These are phyloP conservation scores for Pygmarrhopalites habei DNA, from an alignment of 1,140 invertebrate species.

Conservation along the genomic window DNA sequence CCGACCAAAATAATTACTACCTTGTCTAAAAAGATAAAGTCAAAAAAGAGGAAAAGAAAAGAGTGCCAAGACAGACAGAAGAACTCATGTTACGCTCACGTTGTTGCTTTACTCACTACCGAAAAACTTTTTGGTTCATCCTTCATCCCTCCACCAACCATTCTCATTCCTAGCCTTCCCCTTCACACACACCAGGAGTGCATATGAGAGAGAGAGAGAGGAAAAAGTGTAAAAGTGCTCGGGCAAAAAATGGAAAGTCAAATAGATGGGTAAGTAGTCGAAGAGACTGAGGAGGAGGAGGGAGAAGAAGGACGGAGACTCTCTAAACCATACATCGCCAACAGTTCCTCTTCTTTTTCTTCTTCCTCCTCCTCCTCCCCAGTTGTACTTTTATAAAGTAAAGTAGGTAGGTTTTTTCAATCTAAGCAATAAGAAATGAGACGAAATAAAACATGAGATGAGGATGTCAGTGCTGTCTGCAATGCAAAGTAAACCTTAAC, in stretches of 20 bases:
- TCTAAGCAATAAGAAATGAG: constrained; percentile 8
- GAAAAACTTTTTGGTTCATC: no score
- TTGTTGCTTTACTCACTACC: no score
- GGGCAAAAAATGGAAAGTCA: constrained; percentile 5
- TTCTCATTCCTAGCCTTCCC: no score
- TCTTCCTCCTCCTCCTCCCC: no score
- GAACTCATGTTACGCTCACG: constrained; percentile 14
- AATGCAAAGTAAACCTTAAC: constrained; percentile 10
- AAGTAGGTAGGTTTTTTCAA: constrained; percentile 5
- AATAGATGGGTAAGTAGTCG: constrained; percentile 2
- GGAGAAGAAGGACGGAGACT: no score
- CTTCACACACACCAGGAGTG: no score
- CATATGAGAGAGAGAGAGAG: no score
- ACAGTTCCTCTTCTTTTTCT: no score
- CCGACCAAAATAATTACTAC: constrained; percentile 24
- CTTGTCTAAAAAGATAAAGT: constrained; percentile 14
- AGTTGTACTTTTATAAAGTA: constrained; percentile 3
- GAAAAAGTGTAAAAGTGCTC: neutral
- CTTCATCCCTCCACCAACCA: neutral
- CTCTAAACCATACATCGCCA: no score
- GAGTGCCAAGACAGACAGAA: constrained; percentile 16
- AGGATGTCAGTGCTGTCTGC: constrained; percentile 3
- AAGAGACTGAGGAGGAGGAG: no score
- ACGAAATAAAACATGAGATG: constrained; percentile 16
- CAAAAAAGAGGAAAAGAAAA: constrained; percentile 11